Base-by-base conservation (phyloP, 1,140 invertebrate genomes). In the Metopolophium dirhodum region DNA sequence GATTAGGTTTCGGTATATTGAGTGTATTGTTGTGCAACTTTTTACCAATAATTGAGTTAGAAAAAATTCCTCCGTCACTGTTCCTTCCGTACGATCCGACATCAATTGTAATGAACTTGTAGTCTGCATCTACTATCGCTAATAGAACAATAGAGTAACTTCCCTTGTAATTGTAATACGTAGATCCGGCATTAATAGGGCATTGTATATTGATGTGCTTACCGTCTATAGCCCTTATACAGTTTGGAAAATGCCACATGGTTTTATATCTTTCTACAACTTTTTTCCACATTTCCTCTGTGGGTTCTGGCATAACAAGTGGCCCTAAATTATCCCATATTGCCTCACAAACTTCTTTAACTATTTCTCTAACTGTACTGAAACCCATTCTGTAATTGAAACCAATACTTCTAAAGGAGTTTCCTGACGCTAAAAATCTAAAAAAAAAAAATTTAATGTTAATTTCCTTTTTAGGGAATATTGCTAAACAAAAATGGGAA, bases 131-230 rank as follows among this genome's bases (percentile, higher is more conserved):
- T 49, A 94, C 94, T 41, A 94, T n/a, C 20, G 93, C 94, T 49
- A 94, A 87, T 23, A 94, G 83, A 83, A 94, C 94, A 85, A 94
- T 91, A 88, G 91, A 94, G 93, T 95, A 94, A n/a, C 93, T 94
- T 30, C 94, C 94, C 94, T 96, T 96, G 94, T 96, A 96, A 94
- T 95, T 94, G 87, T 93, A 94, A 91, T 94, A 94, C 47, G 94
- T 93, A 11, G 82, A 90, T 87, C 93, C 94, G 86, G 94, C 94
- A 90, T 95, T 95, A 82, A 47, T 61, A 23, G 94, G 95, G 87
- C 93, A 90, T 49, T 94, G 45, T 86, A 94, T 93, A 26, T 85
- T 51, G 0, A 95, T 91, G 94, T 94, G 94, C 82, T 95, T 95
- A 23, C 94, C 94, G 94, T 95, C 95, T 26, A 95, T 94, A 20